phyloP scores from a whole-genome alignment of 2,888 invertebrate genomes.

The Eutolmus rufibarbis region DNA sequence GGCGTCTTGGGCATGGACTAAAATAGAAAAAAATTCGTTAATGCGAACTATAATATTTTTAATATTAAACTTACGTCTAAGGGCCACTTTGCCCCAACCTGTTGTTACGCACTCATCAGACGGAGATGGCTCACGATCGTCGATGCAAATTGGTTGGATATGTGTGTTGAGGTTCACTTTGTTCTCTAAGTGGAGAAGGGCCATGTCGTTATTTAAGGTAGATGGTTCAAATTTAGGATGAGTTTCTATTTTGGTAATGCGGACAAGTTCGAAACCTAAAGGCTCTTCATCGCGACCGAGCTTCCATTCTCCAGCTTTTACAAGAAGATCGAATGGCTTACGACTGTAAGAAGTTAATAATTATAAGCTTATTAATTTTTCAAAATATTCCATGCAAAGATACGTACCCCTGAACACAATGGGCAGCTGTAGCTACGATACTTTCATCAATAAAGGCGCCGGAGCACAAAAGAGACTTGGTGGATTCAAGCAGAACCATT shows the following conservation, averaged over 20 bases:
- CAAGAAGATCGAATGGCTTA: constrained; percentile 71
- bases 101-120: constrained; percentile 75
- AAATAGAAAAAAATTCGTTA: constrained; percentile 44
- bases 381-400: background rate
- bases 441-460: constrained; percentile 79
- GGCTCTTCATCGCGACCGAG: constrained; percentile 83
- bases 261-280: constrained; percentile 78
- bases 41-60: background rate
- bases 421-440: constrained; percentile 79
- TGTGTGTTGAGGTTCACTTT: constrained; percentile 72
- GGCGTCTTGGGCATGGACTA: constrained; percentile 78
- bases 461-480: constrained; percentile 78
- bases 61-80: constrained; percentile 71
- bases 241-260: constrained; percentile 72
- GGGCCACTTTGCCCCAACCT: constrained; percentile 82
- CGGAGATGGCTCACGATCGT: constrained; percentile 66
- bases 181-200: constrained; percentile 73
- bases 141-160: constrained; percentile 77
- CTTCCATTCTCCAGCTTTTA: constrained; percentile 86
- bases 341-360: constrained; percentile 62
- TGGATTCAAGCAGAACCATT: constrained; percentile 77
- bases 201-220: constrained; percentile 72
- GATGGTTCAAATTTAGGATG: constrained; percentile 75
- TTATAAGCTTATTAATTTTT: background rate
- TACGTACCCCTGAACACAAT: constrained; percentile 77